Evolutionary conservation across 2,888 invertebrate genomes (phyloP), one percentile per base, ranked within the genome.

Genomic region (Stomorhina lunata): DNA sequence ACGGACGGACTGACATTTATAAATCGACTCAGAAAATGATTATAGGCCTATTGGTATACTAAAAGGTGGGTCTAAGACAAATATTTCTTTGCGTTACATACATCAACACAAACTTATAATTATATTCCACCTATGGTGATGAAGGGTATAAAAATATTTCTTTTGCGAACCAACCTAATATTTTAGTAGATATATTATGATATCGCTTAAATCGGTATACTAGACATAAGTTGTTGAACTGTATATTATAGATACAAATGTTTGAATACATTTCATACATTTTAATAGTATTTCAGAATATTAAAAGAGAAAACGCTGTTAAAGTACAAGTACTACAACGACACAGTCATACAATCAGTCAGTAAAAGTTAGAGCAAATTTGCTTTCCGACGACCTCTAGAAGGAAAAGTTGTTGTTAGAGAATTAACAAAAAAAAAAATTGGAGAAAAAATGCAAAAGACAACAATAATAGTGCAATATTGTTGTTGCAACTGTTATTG

Each of bases 161-260:
- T n/a, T n/a, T n/a, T n/a, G n/a, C n/a, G n/a, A n/a, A n/a, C n/a
- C n/a, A n/a, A n/a, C n/a, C n/a, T n/a, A n/a, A n/a, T n/a, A n/a
- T n/a, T n/a, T 48, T 17, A 20, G 20, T 12, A n/a, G 12, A 3
- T 55, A n/a, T 15, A 75, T 17, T 37, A 45, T 43, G 69, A 55
- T 25, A 34, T 59, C 37, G 12, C 15, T 20, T 57, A 57, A 55
- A 71, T 57, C 32, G 45, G 15, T 76, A n/a, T n/a, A n/a, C n/a
- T n/a, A n/a, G n/a, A n/a, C n/a, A 68, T 12, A 43, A 69, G 68
- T 73, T 77, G 55, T 73, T 75, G 75, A 59, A 81, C 78, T 75
- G 22, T 65, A 40, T 45, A 7, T 78, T 63, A 69, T 66, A 78
- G 75, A 66, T 43, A 6, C 7, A 15, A 7, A 12, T 43, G 27